These are phyloP conservation scores for Celastrina argiolus DNA, from an alignment of 2,888 invertebrate genomes.

Conservation along the genomic window DNA sequence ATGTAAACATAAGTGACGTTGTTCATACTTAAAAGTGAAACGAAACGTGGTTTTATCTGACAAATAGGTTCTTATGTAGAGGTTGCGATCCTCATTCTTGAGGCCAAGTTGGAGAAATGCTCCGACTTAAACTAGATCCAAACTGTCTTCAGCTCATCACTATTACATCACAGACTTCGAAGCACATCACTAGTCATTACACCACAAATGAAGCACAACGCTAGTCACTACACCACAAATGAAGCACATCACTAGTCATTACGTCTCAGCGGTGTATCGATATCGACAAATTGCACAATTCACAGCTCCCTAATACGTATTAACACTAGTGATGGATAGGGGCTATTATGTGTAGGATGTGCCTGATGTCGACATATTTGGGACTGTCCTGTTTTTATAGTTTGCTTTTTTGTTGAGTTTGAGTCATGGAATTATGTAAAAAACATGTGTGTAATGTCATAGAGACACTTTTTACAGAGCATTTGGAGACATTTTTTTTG, in stretches of 20 bases:
- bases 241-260: constrained; percentile 45
- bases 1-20: no score
- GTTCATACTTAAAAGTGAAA: no score
- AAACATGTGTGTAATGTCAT: no score
- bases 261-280: constrained; percentile 36
- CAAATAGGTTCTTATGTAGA: no score
- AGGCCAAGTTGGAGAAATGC: no score
- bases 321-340: constrained; percentile 50
- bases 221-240: constrained; percentile 37
- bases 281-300: constrained; percentile 60
- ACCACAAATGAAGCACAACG: constrained; percentile 34
- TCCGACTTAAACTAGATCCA: no score
- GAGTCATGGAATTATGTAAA: not conserved
- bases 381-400: constrained; percentile 7
- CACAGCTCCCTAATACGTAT: constrained; percentile 59
- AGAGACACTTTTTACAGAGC: no score
- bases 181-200: not conserved
- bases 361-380: constrained; percentile 19
- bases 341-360: constrained; percentile 42
- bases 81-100: no score
- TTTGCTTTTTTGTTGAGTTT: not conserved
- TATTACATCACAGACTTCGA: not conserved
- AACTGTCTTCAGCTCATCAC: not conserved
- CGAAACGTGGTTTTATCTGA: no score
- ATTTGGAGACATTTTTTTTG: no score